A percentile compares a stretch with the other conserved stretches of the same genome.
These are phyloP conservation scores for Sebastes taczanowskii DNA, from an alignment of 2,797 vertebrate species.

Conservation along the genomic window DNA sequence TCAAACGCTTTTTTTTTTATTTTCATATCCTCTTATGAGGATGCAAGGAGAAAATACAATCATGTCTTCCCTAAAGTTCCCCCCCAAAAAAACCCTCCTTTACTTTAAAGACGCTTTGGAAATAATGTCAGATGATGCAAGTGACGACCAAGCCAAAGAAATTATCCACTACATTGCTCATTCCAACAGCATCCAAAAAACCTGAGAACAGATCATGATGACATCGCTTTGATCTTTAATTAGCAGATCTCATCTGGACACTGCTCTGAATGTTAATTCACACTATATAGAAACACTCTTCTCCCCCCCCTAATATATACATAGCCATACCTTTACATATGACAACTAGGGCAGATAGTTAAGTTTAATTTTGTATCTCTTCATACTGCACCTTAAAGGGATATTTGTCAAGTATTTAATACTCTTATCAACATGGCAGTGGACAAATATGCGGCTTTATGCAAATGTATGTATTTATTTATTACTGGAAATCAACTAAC, in stretches of 20 bases:
- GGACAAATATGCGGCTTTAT: too few relatives aligned
- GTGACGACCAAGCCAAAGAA: conserved; percentile 42
- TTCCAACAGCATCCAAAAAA: conserved; percentile 30
- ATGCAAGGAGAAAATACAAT: conserved; percentile 37
- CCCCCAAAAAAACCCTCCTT: not conserved
- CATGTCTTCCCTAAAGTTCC: conserved; percentile 2
- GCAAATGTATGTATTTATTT: too few relatives aligned
- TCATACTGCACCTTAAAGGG: too few relatives aligned
- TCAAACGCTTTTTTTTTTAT: conserved; percentile 12
- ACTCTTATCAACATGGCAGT: too few relatives aligned
- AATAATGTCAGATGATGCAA: conserved; percentile 67
- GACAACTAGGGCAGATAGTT: not conserved
- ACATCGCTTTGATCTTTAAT: conserved; percentile 68
- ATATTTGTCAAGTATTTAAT: too few relatives aligned
- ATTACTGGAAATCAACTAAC: too few relatives aligned
- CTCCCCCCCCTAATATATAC: too few relatives aligned
- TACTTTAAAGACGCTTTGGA: conserved; percentile 33
- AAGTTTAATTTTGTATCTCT: too few relatives aligned
- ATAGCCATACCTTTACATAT: not conserved
- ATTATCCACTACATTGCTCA: conserved; percentile 37
- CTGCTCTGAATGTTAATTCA: conserved; percentile 29
- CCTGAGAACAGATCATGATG: conserved; percentile 48
- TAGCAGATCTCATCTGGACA: conserved; percentile 40
- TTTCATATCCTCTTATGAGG: conserved; percentile 4
- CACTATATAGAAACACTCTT: not conserved